A percentile compares a stretch with the other conserved stretches of the same genome.
Conservation (phyloP, 2,113 vertebrate species). For the Pterocles burchelli region DNA sequence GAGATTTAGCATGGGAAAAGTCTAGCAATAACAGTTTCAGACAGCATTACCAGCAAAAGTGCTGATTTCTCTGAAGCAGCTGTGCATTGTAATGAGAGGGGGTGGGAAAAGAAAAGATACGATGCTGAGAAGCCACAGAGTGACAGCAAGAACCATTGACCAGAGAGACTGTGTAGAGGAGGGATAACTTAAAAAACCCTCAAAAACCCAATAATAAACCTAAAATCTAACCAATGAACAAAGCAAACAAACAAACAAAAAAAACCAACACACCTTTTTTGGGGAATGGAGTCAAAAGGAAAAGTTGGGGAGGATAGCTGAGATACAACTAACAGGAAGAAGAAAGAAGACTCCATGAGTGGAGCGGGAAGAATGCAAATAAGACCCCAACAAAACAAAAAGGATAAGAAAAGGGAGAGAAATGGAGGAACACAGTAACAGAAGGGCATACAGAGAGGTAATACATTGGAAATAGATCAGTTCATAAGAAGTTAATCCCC, state of each 20-base stretch:
- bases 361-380: background rate
- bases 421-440: background rate
- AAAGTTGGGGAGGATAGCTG: background rate
- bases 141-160: background rate
- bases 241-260: accelerated
- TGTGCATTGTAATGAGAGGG: background rate
- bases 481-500: background rate
- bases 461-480: background rate
- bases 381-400: background rate
- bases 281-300: background rate
- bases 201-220: too few relatives aligned
- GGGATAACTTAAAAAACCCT: background rate
- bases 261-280: accelerated
- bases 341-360: background rate
- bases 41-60: background rate
- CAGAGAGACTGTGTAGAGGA: background rate
- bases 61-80: background rate
- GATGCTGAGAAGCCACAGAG: background rate
- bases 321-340: background rate
- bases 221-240: background rate
- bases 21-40: background rate
- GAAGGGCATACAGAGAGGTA: background rate
- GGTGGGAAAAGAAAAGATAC: background rate
- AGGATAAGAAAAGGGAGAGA: background rate
- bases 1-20: background rate